Evolutionary conservation across 1,140 invertebrate genomes (phyloP).

Genomic region (Camponotus floridanus): DNA sequence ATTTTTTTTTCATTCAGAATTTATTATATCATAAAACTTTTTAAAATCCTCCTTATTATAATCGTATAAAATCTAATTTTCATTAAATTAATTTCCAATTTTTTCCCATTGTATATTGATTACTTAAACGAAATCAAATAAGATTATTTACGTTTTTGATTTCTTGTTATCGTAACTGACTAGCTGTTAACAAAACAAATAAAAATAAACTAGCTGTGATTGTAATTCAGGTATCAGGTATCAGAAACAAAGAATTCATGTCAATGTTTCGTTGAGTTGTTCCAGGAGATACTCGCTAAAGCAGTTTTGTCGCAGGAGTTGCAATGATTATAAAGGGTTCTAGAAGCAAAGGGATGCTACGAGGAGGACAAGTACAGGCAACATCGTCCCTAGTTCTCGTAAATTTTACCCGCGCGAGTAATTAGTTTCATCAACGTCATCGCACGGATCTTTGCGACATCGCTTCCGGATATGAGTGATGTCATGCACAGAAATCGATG

Average conservation of each 20-base stretch:
- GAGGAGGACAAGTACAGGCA: not conserved
- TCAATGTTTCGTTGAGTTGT: not conserved
- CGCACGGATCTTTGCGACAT: slow-evolving; percentile 24
- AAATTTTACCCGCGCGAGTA: slow-evolving; percentile 28
- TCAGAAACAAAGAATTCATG: slow-evolving; percentile 41
- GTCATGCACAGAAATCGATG: slow-evolving; percentile 38
- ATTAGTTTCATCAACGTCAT: slow-evolving; percentile 57
- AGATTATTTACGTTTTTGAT: not conserved
- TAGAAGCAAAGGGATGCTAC: slow-evolving; percentile 4
- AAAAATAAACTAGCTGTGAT: not conserved
- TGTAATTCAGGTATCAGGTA: slow-evolving; percentile 3
- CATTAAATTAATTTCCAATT: not conserved
- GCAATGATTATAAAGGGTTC: slow-evolving; percentile 35
- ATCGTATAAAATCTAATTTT: not conserved
- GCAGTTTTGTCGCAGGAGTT: slow-evolving; percentile 42
- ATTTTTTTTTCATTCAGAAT: not conserved
- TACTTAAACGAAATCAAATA: slow-evolving; percentile 1
- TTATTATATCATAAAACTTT: not conserved
- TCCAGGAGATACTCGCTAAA: slow-evolving; percentile 47
- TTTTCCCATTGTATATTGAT: not conserved
- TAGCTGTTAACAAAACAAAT: not conserved
- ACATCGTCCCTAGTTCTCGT: not conserved
- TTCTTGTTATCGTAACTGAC: not conserved
- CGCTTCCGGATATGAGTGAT: slow-evolving; percentile 19
- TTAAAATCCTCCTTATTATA: not conserved